A percentile compares a stretch with the other conserved stretches of the same genome.
These are phyloP conservation scores for Dendroctonus ponderosae DNA, from an alignment of 1,140 invertebrate genomes.

Conservation along the genomic window DNA sequence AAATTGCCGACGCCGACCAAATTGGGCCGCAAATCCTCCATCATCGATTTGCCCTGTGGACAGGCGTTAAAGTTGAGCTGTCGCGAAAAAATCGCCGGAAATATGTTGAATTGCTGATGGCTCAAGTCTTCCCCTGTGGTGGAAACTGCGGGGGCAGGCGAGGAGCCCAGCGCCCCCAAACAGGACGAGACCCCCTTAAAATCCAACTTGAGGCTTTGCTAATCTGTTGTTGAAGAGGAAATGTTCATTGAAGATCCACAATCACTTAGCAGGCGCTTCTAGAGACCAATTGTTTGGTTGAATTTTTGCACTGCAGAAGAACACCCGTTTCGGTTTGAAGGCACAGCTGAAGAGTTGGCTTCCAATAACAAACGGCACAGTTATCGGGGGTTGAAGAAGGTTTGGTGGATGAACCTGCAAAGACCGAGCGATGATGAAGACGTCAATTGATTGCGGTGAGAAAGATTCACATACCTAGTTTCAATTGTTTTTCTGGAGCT, in stretches of 20 bases:
- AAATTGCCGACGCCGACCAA: slow-evolving; percentile 71
- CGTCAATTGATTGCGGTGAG: too few species aligned
- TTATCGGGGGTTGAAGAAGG: too few species aligned
- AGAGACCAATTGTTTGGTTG: too few species aligned
- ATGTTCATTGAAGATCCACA: neutral
- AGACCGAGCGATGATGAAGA: too few species aligned
- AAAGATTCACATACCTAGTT: too few species aligned
- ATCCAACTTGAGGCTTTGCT: slow-evolving; percentile 55
- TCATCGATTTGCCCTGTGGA: slow-evolving; percentile 68
- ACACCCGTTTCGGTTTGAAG: too few species aligned
- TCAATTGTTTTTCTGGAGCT: too few species aligned
- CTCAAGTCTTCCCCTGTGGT: slow-evolving; percentile 58
- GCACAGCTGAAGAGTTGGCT: too few species aligned
- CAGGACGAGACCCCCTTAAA: slow-evolving; percentile 55
- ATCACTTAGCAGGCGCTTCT: too few species aligned
- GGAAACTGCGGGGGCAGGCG: slow-evolving; percentile 50
- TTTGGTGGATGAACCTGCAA: too few species aligned
- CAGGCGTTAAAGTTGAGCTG: slow-evolving; percentile 78
- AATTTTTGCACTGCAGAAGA: too few species aligned
- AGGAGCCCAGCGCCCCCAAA: slow-evolving; percentile 50
- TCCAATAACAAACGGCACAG: too few species aligned
- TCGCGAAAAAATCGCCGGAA: slow-evolving; percentile 82
- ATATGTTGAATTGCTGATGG: slow-evolving; percentile 85
- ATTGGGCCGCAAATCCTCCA: slow-evolving; percentile 81
- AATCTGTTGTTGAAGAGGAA: slow-evolving; percentile 1